Percentiles rank a stretch among this genome's conserved stretches.
These are phyloP conservation scores for Zaprionus vittiger DNA, from an alignment of 1,140 invertebrate species.

Conservation along the genomic window DNA sequence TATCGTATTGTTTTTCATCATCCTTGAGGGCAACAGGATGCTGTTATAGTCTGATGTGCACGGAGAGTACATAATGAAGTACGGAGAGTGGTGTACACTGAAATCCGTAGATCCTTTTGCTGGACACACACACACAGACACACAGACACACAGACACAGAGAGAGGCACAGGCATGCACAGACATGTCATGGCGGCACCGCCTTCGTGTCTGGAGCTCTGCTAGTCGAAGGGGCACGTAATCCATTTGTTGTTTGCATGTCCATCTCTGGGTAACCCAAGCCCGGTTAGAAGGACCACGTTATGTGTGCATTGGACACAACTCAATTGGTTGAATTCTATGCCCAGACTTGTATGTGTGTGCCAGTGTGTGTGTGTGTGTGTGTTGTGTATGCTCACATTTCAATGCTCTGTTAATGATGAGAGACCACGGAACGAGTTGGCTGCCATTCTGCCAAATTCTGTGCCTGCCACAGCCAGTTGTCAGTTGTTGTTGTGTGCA, in stretches of 20 bases:
- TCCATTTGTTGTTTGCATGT: constrained; percentile 72
- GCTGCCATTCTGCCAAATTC: constrained; percentile 66
- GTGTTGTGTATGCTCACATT: constrained; percentile 33
- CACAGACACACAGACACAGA: neutral
- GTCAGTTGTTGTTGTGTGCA: constrained; percentile 39
- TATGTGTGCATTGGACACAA: constrained; percentile 61
- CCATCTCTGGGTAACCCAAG: constrained; percentile 36
- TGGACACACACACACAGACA: neutral
- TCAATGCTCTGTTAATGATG: constrained; percentile 63
- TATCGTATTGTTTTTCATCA: neutral
- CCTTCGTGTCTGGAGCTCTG: constrained; percentile 31
- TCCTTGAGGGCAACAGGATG: neutral
- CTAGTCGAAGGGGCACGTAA: constrained; percentile 66
- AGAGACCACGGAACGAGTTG: constrained; percentile 65
- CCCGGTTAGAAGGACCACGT: constrained; percentile 23
- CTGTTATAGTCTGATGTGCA: constrained; percentile 10
- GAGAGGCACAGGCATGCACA: neutral
- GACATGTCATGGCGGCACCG: constrained; percentile 3
- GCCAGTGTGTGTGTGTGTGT: constrained; percentile 20
- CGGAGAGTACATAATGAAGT: constrained; percentile 17
- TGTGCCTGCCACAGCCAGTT: constrained; percentile 23
- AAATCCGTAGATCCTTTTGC: constrained; percentile 26
- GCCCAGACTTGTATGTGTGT: constrained; percentile 5
- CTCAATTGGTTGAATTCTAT: constrained; percentile 57
- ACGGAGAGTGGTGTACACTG: neutral